Evolutionary conservation across 2,797 vertebrate species (phyloP).

Genomic region (Bovichtus variegatus): DNA sequence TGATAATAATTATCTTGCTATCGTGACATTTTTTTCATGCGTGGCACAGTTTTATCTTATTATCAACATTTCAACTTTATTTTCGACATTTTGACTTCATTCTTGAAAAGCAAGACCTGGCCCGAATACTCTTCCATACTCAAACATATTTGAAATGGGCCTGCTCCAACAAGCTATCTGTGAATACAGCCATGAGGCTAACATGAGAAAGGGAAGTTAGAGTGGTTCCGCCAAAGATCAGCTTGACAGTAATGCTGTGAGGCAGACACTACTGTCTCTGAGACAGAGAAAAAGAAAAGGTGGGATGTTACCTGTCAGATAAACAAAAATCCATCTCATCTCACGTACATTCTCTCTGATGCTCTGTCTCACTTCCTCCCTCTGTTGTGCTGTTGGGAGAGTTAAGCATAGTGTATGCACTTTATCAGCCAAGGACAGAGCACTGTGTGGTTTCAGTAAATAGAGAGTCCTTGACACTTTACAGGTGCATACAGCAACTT

Average conservation of each 20-base stretch:
- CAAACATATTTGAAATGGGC: conserved; percentile 13
- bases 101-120: too few relatives aligned
- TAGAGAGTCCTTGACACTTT: conserved; percentile 30
- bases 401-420: background rate
- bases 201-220: conserved; percentile 52
- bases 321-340: conserved; percentile 77
- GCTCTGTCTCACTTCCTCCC: conserved; percentile 29
- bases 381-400: conserved; percentile 8
- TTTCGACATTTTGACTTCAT: too few relatives aligned
- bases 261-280: conserved; percentile 79
- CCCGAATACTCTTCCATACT: background rate
- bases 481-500: conserved; percentile 22
- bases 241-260: conserved; percentile 79
- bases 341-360: conserved; percentile 57
- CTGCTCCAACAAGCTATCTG: conserved; percentile 22
- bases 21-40: too few relatives aligned
- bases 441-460: conserved; percentile 3
- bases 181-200: conserved; percentile 60
- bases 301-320: conserved; percentile 81
- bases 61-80: too few relatives aligned
- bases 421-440: conserved; percentile 16
- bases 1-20: too few relatives aligned
- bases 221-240: conserved; percentile 64
- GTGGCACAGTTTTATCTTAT: too few relatives aligned
- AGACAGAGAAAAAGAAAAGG: conserved; percentile 70